These are phyloP conservation scores for Acanthis flammea DNA, from an alignment of 2,797 vertebrate species.

Conservation along the genomic window DNA sequence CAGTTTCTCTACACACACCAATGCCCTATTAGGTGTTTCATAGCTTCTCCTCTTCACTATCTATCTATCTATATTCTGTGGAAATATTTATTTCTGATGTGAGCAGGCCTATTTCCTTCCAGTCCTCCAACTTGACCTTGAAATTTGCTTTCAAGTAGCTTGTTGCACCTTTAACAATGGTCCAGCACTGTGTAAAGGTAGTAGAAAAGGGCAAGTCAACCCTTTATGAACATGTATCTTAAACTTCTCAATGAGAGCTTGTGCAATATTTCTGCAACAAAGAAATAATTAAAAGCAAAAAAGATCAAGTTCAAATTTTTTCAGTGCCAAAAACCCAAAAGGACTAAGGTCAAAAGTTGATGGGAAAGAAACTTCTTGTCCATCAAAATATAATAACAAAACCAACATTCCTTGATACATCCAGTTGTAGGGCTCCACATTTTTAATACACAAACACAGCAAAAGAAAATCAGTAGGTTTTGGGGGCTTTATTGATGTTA, in stretches of 20 bases:
- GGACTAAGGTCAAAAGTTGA: neutral
- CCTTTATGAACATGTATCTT: neutral
- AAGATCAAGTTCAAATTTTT: neutral
- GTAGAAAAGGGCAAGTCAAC: neutral
- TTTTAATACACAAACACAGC: neutral
- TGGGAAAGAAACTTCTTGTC: neutral
- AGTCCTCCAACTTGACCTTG: neutral
- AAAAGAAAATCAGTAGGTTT: neutral
- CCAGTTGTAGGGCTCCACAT: neutral
- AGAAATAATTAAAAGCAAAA: neutral
- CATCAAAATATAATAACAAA: neutral
- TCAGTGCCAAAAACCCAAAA: neutral
- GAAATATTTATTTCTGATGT: neutral
- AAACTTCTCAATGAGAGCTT: neutral
- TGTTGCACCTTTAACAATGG: neutral
- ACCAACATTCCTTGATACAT: neutral
- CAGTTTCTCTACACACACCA: neutral
- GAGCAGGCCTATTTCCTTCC: neutral
- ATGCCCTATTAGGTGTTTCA: neutral
- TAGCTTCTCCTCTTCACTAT: neutral
- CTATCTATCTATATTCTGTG: neutral
- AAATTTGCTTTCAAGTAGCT: neutral
- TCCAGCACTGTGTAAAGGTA: neutral
- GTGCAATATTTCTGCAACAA: neutral
- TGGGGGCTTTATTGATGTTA: rapidly evolving